A percentile compares a stretch with the other conserved stretches of the same genome.
Evolutionary conservation across 2,888 invertebrate species (phyloP).

Genomic region (Sphaerophoria taeniata): DNA sequence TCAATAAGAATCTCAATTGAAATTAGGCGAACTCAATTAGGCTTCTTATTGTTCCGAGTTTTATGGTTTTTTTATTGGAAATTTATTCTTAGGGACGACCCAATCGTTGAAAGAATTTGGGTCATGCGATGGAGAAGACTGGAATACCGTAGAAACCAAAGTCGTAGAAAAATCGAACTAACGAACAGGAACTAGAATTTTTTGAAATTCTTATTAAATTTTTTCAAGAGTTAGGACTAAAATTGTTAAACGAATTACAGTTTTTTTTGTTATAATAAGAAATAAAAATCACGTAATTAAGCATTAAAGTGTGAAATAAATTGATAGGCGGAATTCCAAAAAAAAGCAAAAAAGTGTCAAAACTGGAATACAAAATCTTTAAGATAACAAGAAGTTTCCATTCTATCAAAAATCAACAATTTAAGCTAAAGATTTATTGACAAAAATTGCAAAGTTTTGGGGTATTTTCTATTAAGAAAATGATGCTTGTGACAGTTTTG

Average conservation of each 20-base stretch:
- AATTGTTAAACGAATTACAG: not conserved
- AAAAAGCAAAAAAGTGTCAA: too few relatives aligned
- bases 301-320: not conserved
- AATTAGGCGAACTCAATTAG: conserved; percentile 53
- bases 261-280: not conserved
- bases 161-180: not conserved
- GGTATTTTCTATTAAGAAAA: too few relatives aligned
- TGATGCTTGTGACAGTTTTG: too few relatives aligned
- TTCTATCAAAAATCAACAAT: too few relatives aligned
- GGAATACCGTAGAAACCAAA: not conserved
- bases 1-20: conserved; percentile 51
- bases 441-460: too few relatives aligned
- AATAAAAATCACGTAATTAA: conserved; percentile 5
- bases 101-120: conserved; percentile 23
- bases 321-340: not conserved
- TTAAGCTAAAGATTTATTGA: too few relatives aligned
- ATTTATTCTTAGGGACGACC: conserved; percentile 20
- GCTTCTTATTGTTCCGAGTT: conserved; percentile 14
- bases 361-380: too few relatives aligned
- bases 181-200: not conserved
- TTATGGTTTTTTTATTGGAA: conserved; percentile 22
- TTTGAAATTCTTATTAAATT: too few relatives aligned
- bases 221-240: too few relatives aligned
- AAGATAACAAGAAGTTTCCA: too few relatives aligned
- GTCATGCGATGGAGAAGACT: not conserved